These are phyloP conservation scores for Pelobates cultripes DNA, from an alignment of 2,797 vertebrate genomes.

Conservation along the genomic window DNA sequence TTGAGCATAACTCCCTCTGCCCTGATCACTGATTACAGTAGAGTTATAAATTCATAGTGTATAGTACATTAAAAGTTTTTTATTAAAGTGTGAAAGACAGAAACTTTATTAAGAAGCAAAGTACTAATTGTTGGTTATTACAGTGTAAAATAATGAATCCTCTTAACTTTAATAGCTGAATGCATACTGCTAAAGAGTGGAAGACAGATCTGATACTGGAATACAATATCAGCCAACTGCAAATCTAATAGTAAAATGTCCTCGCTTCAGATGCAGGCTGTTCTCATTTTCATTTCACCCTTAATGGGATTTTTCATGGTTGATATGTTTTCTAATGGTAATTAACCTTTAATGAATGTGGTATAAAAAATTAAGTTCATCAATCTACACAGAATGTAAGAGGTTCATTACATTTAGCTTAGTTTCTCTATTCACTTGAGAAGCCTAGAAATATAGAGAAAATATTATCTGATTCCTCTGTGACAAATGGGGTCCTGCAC, in stretches of 20 bases:
- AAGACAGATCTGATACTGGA: conserved; percentile 34
- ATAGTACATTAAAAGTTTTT: background rate
- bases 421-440: conserved; percentile 8
- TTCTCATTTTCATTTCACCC: conserved; percentile 41
- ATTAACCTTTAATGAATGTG: conserved; percentile 48
- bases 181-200: conserved; percentile 38
- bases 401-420: conserved; percentile 39
- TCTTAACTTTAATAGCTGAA: conserved; percentile 39
- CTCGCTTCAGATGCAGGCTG: conserved; percentile 27
- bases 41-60: conserved; percentile 4
- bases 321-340: conserved; percentile 50
- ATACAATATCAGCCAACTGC: conserved; percentile 18
- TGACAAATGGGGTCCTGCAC: background rate
- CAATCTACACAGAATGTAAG: conserved; percentile 34
- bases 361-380: conserved; percentile 45
- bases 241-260: conserved; percentile 43
- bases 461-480: background rate
- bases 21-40: too few species aligned
- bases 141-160: conserved; percentile 37
- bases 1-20: too few species aligned
- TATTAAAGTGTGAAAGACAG: conserved; percentile 11
- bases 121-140: conserved; percentile 39
- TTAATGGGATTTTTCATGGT: conserved; percentile 50
- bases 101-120: conserved; percentile 40
- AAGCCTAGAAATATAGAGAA: conserved; percentile 11